Evolutionary conservation across 2,888 invertebrate genomes (phyloP).

Genomic region (Zootermopsis nevadensis): DNA sequence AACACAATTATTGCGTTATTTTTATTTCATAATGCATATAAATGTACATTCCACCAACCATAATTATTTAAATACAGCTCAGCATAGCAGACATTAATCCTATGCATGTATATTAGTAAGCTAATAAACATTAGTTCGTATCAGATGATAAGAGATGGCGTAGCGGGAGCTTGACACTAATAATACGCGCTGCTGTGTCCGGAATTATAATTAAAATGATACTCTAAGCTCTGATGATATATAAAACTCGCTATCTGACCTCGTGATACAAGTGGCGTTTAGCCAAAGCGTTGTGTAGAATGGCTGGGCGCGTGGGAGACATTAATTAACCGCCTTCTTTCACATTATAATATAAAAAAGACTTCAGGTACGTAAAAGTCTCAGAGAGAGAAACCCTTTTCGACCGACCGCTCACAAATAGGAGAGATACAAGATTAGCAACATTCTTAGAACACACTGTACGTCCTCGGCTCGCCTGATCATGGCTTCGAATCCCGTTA

Average conservation of each 20-base stretch:
- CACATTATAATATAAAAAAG: too few species aligned
- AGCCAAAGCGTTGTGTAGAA: too few species aligned
- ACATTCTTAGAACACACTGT: too few species aligned
- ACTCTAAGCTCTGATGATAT: background rate
- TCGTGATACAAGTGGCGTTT: background rate
- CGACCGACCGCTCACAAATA: too few species aligned
- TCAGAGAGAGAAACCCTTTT: too few species aligned
- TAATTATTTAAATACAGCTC: background rate
- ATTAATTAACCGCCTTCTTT: too few species aligned
- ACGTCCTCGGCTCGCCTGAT: too few species aligned
- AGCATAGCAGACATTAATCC: background rate
- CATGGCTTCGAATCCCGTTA: too few species aligned
- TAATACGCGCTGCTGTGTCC: background rate
- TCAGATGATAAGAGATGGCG: background rate
- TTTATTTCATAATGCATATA: conserved; percentile 16
- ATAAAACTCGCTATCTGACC: background rate
- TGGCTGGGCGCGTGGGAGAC: too few species aligned
- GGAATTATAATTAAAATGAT: background rate
- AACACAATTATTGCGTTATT: conserved; percentile 2
- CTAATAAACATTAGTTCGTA: background rate
- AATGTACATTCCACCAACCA: background rate
- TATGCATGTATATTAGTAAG: background rate
- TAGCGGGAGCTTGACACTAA: background rate
- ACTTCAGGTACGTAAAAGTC: too few species aligned
- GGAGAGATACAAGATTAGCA: too few species aligned